These are phyloP conservation scores for Psophia crepitans DNA, from an alignment of 2,113 vertebrate species.

Conservation along the genomic window DNA sequence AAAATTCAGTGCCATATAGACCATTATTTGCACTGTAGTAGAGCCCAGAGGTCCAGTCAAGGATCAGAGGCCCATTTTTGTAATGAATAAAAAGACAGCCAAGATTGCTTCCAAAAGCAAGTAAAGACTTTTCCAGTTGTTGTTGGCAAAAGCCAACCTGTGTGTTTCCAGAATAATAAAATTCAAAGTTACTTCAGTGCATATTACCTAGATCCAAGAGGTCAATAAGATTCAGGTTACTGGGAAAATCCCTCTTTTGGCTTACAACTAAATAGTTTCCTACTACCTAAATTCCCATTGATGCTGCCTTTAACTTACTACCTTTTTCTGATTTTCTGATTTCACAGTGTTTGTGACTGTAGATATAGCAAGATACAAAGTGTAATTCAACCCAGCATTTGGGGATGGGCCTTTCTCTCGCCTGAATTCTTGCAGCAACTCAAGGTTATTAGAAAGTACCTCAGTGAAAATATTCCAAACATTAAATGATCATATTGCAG, in stretches of 20 bases:
- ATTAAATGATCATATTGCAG: neutral
- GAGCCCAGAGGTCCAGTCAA: neutral
- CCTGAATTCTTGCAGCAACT: neutral
- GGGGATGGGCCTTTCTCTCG: neutral
- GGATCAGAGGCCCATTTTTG: neutral
- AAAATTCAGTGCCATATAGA: neutral
- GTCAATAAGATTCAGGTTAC: neutral
- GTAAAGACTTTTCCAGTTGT: conserved; percentile 52
- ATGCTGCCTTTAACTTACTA: neutral
- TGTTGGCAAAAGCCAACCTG: neutral
- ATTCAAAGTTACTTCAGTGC: neutral
- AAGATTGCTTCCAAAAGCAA: conserved; percentile 21
- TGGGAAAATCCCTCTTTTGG: neutral
- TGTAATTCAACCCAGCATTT: neutral
- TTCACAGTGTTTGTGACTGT: neutral
- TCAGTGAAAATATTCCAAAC: neutral
- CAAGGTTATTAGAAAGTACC: neutral
- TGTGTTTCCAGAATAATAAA: conserved; percentile 47
- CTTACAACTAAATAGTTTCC: neutral
- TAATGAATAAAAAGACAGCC: neutral
- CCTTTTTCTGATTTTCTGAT: neutral
- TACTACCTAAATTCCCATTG: neutral
- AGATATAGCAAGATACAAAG: neutral
- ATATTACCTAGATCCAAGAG: neutral
- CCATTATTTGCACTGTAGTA: neutral